Conservation (phyloP, 1,140 invertebrate species). For the Drosophila navojoa region DNA sequence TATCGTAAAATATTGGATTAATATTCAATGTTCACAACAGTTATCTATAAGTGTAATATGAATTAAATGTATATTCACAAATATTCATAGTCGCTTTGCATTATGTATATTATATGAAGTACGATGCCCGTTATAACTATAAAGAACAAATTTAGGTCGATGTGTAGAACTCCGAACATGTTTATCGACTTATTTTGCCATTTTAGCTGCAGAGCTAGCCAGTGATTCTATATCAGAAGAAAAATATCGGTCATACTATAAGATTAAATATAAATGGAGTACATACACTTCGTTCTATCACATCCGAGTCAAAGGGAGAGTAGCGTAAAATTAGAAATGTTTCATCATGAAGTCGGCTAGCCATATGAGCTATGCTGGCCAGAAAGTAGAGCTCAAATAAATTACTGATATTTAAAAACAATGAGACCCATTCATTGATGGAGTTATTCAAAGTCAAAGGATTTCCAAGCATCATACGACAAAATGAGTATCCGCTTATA, state of each 20-base stretch:
- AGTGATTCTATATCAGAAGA: conserved; percentile 23
- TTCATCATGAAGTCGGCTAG: not conserved
- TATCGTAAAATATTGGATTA: no score
- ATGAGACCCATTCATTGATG: not conserved
- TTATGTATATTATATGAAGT: conserved; percentile 42
- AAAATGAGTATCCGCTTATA: not conserved
- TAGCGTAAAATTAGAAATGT: not conserved
- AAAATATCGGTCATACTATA: not conserved
- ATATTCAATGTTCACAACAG: no score
- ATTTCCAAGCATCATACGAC: not conserved
- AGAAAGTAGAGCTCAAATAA: not conserved
- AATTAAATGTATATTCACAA: conserved; percentile 5
- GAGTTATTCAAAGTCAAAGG: not conserved
- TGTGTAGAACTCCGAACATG: conserved; percentile 24
- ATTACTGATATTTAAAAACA: not conserved
- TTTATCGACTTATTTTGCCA: conserved; percentile 38
- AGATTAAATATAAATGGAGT: not conserved
- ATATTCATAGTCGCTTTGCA: conserved; percentile 44
- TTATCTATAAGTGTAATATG: no score
- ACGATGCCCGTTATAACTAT: conserved; percentile 7
- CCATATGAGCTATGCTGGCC: not conserved
- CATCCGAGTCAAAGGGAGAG: not conserved
- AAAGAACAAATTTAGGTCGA: conserved; percentile 33
- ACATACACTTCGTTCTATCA: conserved; percentile 50
- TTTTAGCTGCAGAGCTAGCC: conserved; percentile 41